Base-by-base conservation (phyloP, 2,888 invertebrate genomes). In the Spilosoma lubricipeda region DNA sequence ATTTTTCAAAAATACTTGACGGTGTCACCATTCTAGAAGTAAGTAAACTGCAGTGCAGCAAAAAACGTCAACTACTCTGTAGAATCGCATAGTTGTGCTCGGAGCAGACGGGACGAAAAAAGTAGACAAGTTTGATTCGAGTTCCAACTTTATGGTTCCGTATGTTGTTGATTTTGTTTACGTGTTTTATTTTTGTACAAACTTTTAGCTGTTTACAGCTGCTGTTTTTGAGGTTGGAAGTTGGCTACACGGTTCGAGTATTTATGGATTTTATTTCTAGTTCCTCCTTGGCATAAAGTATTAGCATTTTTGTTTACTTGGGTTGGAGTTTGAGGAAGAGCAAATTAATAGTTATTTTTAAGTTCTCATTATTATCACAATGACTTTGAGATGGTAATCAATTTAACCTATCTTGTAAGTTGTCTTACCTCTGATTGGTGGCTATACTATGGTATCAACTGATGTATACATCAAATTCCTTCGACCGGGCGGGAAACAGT, bases 31-130 rank as follows among this genome's bases (percentile, higher is more conserved):
- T 75, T 72, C 52, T 75, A 59, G 64, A 75, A 77, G 76, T 71
- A 65, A 73, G 52, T 81, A 72, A 72, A 75, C 74, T 83, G 74
- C 74, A 73, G 67, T 73, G 13, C 63, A 36, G 69, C 75, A 76
- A 72, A 74, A 79, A 77, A 79, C 75, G 73, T 73, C 67, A 68
- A 76, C 78, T 69, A 67, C 71, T 75, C 27, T 77, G 73, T 48
- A 74, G 80, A 69, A 80, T 82, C 80, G 79, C 86, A 86, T 86
- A 85, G 83, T 82, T 86, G 80, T 83, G 77, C 82, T 70, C 73
- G 82, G 72, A 74, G 75, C 77, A 75, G 77, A 79, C 71, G 76
- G 68, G 72, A 70, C 52, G 71, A 70, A 79, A 81, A 79, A 77
- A 77, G 59, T 70, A 45, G 45, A 36, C 66, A 73, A 33, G 30